Conservation (phyloP, 2,888 invertebrate genomes). For the Lysandra coridon region DNA sequence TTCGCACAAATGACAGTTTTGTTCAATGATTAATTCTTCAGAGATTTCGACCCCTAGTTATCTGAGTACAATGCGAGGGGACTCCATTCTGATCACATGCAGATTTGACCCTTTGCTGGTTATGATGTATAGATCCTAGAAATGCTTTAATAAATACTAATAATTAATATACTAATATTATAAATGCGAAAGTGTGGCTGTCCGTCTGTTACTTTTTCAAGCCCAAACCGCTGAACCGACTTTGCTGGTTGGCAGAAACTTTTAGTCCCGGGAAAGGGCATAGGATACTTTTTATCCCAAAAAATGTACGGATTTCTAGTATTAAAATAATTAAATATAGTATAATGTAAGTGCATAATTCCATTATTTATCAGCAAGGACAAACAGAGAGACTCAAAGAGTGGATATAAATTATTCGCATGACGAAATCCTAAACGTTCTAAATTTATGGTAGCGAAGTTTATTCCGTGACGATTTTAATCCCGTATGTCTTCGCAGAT, state of each 20-base stretch:
- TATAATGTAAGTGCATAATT: too few species aligned
- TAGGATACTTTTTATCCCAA: too few species aligned
- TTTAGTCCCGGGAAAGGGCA: neutral
- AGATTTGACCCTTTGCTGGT: conserved; percentile 67
- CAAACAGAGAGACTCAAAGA: neutral
- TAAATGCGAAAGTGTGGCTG: neutral
- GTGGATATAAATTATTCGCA: neutral
- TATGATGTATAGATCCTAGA: conserved; percentile 11
- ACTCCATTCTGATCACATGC: conserved; percentile 71
- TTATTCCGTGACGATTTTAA: neutral
- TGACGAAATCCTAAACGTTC: neutral
- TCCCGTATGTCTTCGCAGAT: too few species aligned
- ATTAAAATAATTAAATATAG: neutral
- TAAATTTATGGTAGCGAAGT: neutral
- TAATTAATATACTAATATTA: neutral
- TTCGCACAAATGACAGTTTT: conserved; percentile 6
- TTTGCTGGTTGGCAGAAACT: neutral
- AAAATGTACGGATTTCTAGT: too few species aligned
- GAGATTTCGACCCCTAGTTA: conserved; percentile 35
- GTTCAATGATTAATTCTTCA: conserved; percentile 24
- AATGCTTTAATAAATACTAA: too few species aligned
- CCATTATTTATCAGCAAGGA: neutral
- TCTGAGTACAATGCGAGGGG: conserved; percentile 64
- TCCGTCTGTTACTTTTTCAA: neutral
- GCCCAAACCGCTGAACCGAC: too few species aligned